phyloP scores from a whole-genome alignment of 2,797 vertebrate species.

The Eulemur rubriventer region DNA sequence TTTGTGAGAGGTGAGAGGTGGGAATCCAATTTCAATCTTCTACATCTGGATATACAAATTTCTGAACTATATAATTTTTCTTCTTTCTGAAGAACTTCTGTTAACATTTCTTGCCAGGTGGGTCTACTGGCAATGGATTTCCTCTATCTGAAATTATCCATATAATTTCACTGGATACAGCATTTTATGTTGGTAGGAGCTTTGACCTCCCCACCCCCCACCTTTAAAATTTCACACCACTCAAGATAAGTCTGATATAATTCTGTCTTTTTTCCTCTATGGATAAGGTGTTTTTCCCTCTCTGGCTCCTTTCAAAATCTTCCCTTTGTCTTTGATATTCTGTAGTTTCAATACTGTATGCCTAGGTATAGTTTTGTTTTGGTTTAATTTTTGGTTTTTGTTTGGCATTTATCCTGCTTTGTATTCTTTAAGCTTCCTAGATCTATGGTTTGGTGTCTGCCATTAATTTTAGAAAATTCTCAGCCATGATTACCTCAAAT shows the following conservation, averaged over 20 bases:
- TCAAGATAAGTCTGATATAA: neutral
- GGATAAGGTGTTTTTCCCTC: neutral
- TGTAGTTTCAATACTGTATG: neutral
- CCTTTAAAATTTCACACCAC: neutral
- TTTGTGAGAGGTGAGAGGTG: too few species aligned
- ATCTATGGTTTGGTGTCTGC: neutral
- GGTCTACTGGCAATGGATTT: neutral
- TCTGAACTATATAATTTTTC: neutral
- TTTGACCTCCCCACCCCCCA: neutral
- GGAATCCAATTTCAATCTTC: too few species aligned
- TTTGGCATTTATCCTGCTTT: neutral
- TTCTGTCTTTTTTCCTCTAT: neutral
- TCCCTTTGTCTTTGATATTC: neutral
- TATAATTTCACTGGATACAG: neutral
- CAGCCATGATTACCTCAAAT: neutral
- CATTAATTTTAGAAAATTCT: neutral
- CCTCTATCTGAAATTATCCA: neutral
- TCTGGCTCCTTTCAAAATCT: neutral
- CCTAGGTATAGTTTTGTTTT: neutral
- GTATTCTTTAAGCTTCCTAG: neutral
- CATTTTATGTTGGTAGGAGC: neutral
- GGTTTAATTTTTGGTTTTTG: neutral
- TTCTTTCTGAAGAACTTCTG: neutral
- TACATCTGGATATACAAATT: neutral
- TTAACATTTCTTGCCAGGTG: neutral